Base-by-base conservation (phyloP, 1,140 invertebrate species). In the Temnothorax nylanderi region DNA sequence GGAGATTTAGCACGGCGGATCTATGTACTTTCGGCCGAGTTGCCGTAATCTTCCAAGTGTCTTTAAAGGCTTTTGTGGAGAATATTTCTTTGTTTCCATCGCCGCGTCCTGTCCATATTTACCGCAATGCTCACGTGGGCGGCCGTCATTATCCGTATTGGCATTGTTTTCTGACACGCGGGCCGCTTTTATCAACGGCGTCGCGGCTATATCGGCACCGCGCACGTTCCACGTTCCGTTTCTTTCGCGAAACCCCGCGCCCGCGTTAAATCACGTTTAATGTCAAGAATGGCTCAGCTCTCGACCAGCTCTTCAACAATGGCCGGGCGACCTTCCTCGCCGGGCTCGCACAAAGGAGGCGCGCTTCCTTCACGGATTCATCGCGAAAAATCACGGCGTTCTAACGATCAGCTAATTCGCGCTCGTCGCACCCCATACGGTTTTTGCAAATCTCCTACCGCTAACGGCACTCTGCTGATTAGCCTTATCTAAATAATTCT, bases 91-190 rank as follows among this genome's bases (percentile, higher is more conserved):
- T 81, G 78, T 81, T 81, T 71, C 64, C 58, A 78, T 8, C 41
- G 18, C 21, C 76, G 60, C 44, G 32, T 34, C 54, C 77, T 13
- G 34, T 81, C 51, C 78, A 44, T 81, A 81, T 81, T 81, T 81
- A 81, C 21, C 37, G 64, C 65, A 71, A 34, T 18, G 47, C 51
- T 81, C 64, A 81, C 65, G 78, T 81, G 65, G 78, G 78, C 49
- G 51, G 37, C 37, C 65, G 78, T 81, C 78, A 81, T 81, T 81
- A 81, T 81, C 37, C 65, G 37, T 71, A 81, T 81, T 81, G 78
- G 78, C 65, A 81, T 81, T 81, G 78, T 81, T 71, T 81, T 71
- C 65, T 56, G 37, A 81, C 78, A 81, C 78, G 65, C 65, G 78
- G 65, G 21, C 41, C 18, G 78, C 65, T 81, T 81, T 81, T 81